phyloP scores from a whole-genome alignment of 2,113 vertebrate species.

The Myotis yumanensis region DNA sequence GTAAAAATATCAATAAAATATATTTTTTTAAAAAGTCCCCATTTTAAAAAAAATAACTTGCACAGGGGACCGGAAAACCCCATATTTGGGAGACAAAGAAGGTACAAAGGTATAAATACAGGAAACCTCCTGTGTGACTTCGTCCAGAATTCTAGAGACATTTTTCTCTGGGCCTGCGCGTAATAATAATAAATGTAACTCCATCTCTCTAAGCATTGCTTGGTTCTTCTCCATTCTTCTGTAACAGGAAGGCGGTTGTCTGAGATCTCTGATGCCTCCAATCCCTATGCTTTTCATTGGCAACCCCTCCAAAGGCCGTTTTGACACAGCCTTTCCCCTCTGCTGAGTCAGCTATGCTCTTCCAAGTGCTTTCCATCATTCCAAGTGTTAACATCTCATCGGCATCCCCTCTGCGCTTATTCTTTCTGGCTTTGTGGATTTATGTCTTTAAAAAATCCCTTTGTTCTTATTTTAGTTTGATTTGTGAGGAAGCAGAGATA shows the following conservation, averaged over 20 bases:
- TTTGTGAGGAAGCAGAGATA: background rate
- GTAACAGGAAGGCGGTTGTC: background rate
- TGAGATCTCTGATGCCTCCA: background rate
- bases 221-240: too few relatives aligned
- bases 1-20: too few relatives aligned
- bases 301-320: background rate
- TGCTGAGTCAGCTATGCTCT: background rate
- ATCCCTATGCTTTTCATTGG: background rate
- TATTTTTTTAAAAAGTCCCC: too few relatives aligned
- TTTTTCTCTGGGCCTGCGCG: too few relatives aligned
- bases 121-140: too few relatives aligned
- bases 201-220: too few relatives aligned
- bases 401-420: background rate
- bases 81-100: too few relatives aligned
- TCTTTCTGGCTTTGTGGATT: background rate
- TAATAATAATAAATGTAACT: too few relatives aligned
- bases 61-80: too few relatives aligned
- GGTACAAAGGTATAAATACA: too few relatives aligned
- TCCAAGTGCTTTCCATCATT: background rate
- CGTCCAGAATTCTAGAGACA: too few relatives aligned
- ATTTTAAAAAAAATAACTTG: too few relatives aligned
- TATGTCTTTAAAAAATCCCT: conserved; percentile 4
- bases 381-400: background rate
- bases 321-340: background rate
- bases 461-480: background rate